Evolutionary conservation across 1,140 invertebrate genomes (phyloP).

Genomic region (Aricia agestis): DNA sequence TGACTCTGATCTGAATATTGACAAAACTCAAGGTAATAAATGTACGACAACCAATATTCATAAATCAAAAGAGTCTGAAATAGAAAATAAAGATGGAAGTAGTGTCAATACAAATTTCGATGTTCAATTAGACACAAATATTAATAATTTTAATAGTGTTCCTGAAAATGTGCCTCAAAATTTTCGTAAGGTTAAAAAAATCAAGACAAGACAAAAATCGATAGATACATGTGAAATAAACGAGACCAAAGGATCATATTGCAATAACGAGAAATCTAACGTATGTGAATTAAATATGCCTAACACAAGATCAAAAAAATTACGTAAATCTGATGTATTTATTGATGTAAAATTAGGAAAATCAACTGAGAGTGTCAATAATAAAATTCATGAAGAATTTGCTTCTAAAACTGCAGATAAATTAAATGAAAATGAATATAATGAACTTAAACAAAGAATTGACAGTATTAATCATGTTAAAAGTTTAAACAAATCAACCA

Average conservation of each 20-base stretch:
- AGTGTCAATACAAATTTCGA: too few species aligned
- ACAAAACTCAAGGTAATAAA: too few species aligned
- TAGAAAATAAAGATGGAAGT: too few species aligned
- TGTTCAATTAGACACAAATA: neutral
- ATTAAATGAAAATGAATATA: neutral
- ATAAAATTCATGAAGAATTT: neutral
- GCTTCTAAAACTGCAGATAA: neutral
- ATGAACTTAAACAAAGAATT: neutral
- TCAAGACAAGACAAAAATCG: neutral
- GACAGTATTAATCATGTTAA: neutral
- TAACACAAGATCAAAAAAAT: neutral
- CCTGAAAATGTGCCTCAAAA: neutral
- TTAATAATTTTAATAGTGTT: neutral
- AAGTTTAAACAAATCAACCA: too few species aligned
- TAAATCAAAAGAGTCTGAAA: too few species aligned
- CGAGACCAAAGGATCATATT: neutral
- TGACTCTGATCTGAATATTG: too few species aligned
- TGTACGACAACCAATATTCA: too few species aligned
- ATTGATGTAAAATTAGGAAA: neutral
- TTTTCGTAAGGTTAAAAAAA: slow-evolving; percentile 1
- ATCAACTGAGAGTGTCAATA: neutral
- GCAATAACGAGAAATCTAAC: neutral
- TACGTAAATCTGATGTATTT: neutral
- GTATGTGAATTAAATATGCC: neutral
- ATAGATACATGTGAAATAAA: neutral